Evolutionary conservation across 2,888 invertebrate genomes (phyloP).

Genomic region (Agriotes lineatus): DNA sequence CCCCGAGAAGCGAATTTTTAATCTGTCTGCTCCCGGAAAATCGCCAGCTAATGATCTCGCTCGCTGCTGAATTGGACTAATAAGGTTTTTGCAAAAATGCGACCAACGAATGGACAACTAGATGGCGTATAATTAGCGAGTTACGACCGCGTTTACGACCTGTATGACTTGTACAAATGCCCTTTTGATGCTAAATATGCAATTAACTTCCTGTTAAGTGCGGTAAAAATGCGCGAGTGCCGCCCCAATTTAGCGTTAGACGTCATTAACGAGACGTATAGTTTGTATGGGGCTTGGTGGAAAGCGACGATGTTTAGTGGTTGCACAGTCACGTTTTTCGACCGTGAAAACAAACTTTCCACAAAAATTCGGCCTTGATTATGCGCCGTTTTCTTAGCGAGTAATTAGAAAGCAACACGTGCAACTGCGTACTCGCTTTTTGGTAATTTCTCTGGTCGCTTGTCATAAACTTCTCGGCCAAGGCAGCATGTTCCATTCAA

Average conservation of each 20-base stretch:
- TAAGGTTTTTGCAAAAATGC: constrained; percentile 6
- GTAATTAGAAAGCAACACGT: neutral
- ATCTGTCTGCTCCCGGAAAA: too few relatives aligned
- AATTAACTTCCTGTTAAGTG: neutral
- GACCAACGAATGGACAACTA: constrained; percentile 1
- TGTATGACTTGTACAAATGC: neutral
- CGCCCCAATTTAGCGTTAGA: neutral
- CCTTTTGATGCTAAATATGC: neutral
- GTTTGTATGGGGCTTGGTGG: neutral
- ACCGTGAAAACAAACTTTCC: neutral
- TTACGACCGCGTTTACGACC: neutral
- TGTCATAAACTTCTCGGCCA: too few relatives aligned
- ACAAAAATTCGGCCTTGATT: neutral
- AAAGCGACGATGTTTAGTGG: neutral
- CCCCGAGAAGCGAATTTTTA: too few relatives aligned
- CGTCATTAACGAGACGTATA: neutral
- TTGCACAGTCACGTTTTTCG: neutral
- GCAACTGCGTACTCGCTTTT: neutral
- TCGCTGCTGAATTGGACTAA: constrained; percentile 6
- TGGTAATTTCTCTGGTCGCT: too few relatives aligned
- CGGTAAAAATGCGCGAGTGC: neutral
- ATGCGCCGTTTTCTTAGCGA: neutral
- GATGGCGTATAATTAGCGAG: constrained; percentile 8
- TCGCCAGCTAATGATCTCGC: neutral
- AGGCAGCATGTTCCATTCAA: too few relatives aligned